Conservation (phyloP, 2,888 invertebrate species). For the Blastobasis adustella region DNA sequence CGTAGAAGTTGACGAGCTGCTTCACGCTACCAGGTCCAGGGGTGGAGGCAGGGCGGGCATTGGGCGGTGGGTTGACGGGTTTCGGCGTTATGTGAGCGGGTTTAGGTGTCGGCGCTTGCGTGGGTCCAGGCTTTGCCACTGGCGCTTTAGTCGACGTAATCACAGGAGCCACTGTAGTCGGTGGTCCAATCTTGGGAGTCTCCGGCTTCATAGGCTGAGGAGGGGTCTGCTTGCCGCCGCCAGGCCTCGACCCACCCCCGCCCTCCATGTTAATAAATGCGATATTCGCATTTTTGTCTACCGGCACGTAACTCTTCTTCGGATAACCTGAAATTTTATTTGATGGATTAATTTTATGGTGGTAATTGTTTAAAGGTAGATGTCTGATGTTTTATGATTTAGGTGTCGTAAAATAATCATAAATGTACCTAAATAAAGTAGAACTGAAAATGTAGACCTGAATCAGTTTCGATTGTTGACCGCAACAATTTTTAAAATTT, state of each 20-base stretch:
- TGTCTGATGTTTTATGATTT: too few species aligned
- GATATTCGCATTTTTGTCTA: constrained; percentile 60
- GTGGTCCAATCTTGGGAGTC: constrained; percentile 44
- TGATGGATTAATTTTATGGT: too few species aligned
- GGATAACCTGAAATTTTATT: constrained; percentile 28
- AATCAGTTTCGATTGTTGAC: too few species aligned
- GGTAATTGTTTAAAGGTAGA: too few species aligned
- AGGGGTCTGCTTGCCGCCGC: neutral
- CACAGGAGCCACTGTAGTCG: constrained; percentile 35
- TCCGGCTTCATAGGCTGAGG: constrained; percentile 20
- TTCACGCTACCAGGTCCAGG: constrained; percentile 61
- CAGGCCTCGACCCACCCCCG: constrained; percentile 30
- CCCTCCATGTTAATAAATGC: constrained; percentile 65
- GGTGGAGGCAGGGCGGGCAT: constrained; percentile 40
- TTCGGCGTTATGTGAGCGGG: constrained; percentile 42
- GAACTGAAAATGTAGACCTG: too few species aligned
- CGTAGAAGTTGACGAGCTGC: constrained; percentile 54
- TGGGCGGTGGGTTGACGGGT: constrained; percentile 42
- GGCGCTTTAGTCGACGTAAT: constrained; percentile 12
- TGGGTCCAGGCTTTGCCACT: constrained; percentile 6
- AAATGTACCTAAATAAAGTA: too few species aligned
- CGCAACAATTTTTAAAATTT: too few species aligned
- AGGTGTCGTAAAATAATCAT: too few species aligned
- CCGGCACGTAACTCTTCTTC: constrained; percentile 22
- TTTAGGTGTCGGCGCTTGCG: constrained; percentile 13